These are phyloP conservation scores for Capromys pilorides DNA, from an alignment of 2,797 vertebrate species.

Conservation along the genomic window DNA sequence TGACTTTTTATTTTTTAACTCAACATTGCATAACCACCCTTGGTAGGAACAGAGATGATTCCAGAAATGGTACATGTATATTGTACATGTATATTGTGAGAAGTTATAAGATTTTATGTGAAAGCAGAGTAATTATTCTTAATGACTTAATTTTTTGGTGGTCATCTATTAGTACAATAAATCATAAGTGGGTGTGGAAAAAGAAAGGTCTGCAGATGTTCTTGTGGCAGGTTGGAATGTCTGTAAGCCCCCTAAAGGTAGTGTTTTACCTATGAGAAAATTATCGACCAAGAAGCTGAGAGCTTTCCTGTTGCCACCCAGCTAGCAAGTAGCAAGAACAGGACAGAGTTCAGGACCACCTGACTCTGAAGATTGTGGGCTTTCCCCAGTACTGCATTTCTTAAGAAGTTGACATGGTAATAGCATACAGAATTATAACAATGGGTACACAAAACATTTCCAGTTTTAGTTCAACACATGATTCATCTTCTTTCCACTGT, in stretches of 20 bases:
- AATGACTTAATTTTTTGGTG: neutral
- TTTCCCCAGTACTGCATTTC: neutral
- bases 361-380: neutral
- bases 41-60: constrained; percentile 23
- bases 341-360: neutral
- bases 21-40: constrained; percentile 49
- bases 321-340: neutral
- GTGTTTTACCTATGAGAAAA: neutral
- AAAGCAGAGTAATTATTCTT: constrained; percentile 29
- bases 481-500: neutral
- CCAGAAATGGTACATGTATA: neutral
- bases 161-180: neutral
- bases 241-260: neutral
- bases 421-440: neutral
- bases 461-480: neutral
- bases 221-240: neutral
- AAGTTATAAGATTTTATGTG: neutral
- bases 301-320: neutral
- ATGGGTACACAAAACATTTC: neutral
- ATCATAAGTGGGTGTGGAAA: neutral
- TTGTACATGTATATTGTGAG: constrained; percentile 33
- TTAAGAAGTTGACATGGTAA: neutral
- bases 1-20: constrained; percentile 20
- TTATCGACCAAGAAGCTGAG: neutral
- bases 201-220: neutral